A percentile compares a stretch with the other conserved stretches of the same genome.
Conservation (phyloP, 2,797 vertebrate species). For the Acestrorhynchus altus region DNA sequence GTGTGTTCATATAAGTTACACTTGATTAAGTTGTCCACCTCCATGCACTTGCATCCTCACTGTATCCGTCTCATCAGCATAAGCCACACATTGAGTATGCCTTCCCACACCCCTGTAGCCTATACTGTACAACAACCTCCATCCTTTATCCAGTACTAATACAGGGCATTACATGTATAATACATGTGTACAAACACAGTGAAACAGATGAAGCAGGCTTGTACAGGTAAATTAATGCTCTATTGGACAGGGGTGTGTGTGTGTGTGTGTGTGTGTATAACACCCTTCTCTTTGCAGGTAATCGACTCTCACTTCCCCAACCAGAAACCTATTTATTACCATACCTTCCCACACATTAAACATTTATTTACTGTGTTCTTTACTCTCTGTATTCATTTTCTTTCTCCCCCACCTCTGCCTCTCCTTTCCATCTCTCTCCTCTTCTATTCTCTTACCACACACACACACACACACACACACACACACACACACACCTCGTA, state of each 20-base stretch:
- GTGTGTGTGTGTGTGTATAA: constrained; percentile 38
- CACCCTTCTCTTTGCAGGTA: constrained; percentile 50
- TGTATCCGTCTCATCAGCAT: constrained; percentile 25
- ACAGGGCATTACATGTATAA: constrained; percentile 54
- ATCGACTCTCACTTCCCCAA: constrained; percentile 55
- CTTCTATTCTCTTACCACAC: constrained; percentile 52
- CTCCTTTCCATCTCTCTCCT: constrained; percentile 42
- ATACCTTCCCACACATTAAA: constrained; percentile 77
- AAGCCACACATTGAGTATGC: constrained; percentile 22
- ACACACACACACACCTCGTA: constrained; percentile 64
- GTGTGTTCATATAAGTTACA: too few relatives aligned
- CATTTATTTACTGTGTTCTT: constrained; percentile 76
- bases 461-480: constrained; percentile 51
- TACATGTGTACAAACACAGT: constrained; percentile 56
- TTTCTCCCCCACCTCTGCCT: constrained; percentile 47
- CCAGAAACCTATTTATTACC: constrained; percentile 59
- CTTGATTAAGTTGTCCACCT: too few relatives aligned
- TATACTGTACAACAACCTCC: neutral
- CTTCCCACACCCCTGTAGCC: constrained; percentile 27
- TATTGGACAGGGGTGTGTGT: constrained; percentile 22
- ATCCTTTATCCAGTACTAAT: constrained; percentile 33
- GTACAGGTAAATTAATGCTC: constrained; percentile 49
- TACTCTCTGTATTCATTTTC: constrained; percentile 63
- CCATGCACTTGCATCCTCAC: neutral
- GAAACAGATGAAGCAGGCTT: constrained; percentile 46